A percentile compares a stretch with the other conserved stretches of the same genome.
These are phyloP conservation scores for Gobionotothen gibberifrons DNA, from an alignment of 2,797 vertebrate species.

Conservation along the genomic window DNA sequence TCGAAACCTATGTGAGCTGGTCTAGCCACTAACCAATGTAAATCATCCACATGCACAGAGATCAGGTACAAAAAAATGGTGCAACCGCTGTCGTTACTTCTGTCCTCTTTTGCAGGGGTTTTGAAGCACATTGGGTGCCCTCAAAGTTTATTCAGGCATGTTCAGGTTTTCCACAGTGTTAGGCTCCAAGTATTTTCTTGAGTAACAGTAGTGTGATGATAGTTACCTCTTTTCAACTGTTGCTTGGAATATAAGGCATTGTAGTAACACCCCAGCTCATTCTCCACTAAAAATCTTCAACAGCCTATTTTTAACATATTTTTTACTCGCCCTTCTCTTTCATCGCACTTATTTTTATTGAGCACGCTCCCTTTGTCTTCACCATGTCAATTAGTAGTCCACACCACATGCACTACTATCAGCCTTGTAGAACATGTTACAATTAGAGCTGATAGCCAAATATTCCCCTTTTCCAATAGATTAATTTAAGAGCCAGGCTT, in stretches of 20 bases:
- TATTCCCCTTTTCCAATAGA: conserved; percentile 71
- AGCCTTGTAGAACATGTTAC: conserved; percentile 76
- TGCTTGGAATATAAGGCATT: not conserved
- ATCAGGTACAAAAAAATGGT: too few relatives aligned
- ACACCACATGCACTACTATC: conserved; percentile 52
- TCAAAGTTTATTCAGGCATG: not conserved
- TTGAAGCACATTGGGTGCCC: too few relatives aligned
- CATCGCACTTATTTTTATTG: conserved; percentile 18
- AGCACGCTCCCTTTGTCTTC: conserved; percentile 49
- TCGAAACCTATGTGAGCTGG: too few relatives aligned
- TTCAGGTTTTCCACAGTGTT: not conserved
- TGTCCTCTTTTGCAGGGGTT: not conserved
- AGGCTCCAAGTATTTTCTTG: not conserved
- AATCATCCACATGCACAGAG: too few relatives aligned
- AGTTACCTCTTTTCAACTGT: not conserved
- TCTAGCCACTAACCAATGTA: too few relatives aligned
- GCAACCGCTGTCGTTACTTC: not conserved
- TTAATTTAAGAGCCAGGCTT: conserved; percentile 67
- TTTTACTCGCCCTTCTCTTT: not conserved
- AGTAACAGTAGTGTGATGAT: not conserved
- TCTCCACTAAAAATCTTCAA: not conserved
- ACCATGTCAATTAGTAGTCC: conserved; percentile 69
- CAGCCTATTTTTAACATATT: not conserved
- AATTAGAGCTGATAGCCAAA: conserved; percentile 74
- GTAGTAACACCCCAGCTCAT: not conserved